A percentile compares a stretch with the other conserved stretches of the same genome.
These are phyloP conservation scores for Norana najaformis DNA, from an alignment of 2,888 invertebrate species.

Conservation along the genomic window DNA sequence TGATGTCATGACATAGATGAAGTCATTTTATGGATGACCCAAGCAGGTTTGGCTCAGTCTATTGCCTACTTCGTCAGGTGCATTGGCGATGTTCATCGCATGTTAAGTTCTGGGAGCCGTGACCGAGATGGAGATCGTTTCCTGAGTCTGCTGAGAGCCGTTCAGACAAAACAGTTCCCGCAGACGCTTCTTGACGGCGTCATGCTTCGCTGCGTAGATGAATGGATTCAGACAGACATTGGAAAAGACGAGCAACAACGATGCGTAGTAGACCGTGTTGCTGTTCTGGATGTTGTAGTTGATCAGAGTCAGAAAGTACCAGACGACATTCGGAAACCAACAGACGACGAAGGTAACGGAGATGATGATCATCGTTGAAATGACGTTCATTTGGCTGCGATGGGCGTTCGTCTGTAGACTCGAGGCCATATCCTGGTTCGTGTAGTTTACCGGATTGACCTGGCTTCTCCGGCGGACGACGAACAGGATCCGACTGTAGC, in stretches of 20 bases:
- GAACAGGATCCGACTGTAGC: neutral
- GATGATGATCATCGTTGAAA: neutral
- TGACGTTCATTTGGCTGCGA: constrained; percentile 8
- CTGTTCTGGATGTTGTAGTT: neutral
- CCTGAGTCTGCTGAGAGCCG: neutral
- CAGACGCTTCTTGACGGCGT: neutral
- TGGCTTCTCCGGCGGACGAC: neutral
- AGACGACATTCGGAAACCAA: constrained; percentile 2
- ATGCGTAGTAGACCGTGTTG: constrained; percentile 16
- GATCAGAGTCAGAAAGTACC: constrained; percentile 19
- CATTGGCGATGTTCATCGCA: neutral
- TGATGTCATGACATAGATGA: too few species aligned
- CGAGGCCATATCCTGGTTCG: too few species aligned
- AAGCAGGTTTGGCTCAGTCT: too few species aligned
- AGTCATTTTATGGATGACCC: too few species aligned
- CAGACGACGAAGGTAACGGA: neutral
- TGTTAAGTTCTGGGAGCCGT: neutral
- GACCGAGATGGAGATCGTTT: too few species aligned
- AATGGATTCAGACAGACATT: constrained; percentile 18
- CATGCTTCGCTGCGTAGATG: constrained; percentile 8
- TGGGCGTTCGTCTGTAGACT: neutral
- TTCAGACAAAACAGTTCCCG: neutral
- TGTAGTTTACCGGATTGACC: neutral
- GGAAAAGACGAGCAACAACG: neutral
- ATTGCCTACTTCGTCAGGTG: too few species aligned